Evolutionary conservation across 2,113 vertebrate species (phyloP), one percentile per base, ranked within the genome.

Genomic region (Lethenteron reissneri): DNA sequence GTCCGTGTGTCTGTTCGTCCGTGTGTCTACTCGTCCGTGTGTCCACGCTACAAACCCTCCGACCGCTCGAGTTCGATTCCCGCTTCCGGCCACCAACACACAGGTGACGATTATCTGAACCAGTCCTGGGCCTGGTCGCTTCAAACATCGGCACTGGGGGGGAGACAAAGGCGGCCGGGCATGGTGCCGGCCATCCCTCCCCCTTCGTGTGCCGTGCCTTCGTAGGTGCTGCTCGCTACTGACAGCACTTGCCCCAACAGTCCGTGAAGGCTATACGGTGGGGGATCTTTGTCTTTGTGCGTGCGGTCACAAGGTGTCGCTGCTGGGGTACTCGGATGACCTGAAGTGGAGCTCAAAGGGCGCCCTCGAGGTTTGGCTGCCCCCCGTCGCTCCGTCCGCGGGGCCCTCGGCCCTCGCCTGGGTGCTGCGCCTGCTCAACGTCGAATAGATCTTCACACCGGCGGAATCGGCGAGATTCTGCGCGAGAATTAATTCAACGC

Each of bases 281-380:
- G 17, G 2, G 15, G 71, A 10, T 73, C 13, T 58, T 15, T 2
- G 58, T 69, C 60, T 10, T 58, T 77, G 74, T 74, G 58, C 25
- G 72, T 72, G 25, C 25, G 73, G 41, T 76, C 19, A 10, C 17
- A 12, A 97, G 92, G 82, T 90, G 77, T 85, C 73, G 0, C 78
- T 95, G 79, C 10, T 96, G 78, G 90, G 90, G 0, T 17, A 78
- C 59, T 60, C 72, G 0, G 75, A 73, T 1, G 59, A 78, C 4
- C 78, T 97, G 73, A 60, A 81, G 57, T 97, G 92, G 91, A 75
- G 81, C 12, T 73, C 76, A 0, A 74, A 72, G 0, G 13, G 72
- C 4, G 86, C 86, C 3, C 75, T 97, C 13, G 70, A 78, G 1
- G 2, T 97, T n/a, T 72, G 77, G 1, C 75, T 97, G 76, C 85